Evolutionary conservation across 2,113 vertebrate genomes (phyloP), one percentile per base, ranked within the genome.

Genomic region (Proterorhinus semilunaris): DNA sequence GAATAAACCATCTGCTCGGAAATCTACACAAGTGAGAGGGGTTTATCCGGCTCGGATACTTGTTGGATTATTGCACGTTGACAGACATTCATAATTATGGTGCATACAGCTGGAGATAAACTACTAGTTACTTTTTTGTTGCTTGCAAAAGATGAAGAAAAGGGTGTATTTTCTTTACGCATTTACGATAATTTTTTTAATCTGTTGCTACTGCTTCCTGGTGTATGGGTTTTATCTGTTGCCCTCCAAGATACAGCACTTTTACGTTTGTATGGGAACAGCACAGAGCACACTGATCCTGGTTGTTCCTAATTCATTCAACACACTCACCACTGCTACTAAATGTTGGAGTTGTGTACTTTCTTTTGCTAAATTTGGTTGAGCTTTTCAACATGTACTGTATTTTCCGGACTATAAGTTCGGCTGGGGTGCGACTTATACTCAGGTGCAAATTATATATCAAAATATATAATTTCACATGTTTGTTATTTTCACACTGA

Each of bases 41-140:
- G 16, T 62, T 81, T 21, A 74, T 66, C 43, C 46, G 49, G 51
- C 12, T 13, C 49, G 43, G 17, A 74, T 66, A 72, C 68, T 36
- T 74, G 48, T 46, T 66, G 17, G 48, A 48, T 65, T 68, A 16
- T 44, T 61, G 47, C 50, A 46, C 0, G 36, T 65, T 50, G 43
- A 58, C 63, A 58, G 55, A 68, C 17, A 8, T 45, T 50, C 70
- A 61, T 58, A 42, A 74, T 79, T 78, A 16, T 79, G 69, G 71
- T 77, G 68, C 75, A 57, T 7, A 51, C 58, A 48, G 74, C 71
- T n/a, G 46, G 43, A 46, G 16, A 36, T 62, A 27, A 10, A 61
- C 48, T 44, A 4, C 27, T 0, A 4, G 5, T 61, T 21, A 55
- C 53, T 55, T 55, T 17, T 52, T 15, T 53, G 6, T 3, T 53